These are phyloP conservation scores for Hybognathus amarus DNA, from an alignment of 2,797 vertebrate genomes.

Conservation along the genomic window DNA sequence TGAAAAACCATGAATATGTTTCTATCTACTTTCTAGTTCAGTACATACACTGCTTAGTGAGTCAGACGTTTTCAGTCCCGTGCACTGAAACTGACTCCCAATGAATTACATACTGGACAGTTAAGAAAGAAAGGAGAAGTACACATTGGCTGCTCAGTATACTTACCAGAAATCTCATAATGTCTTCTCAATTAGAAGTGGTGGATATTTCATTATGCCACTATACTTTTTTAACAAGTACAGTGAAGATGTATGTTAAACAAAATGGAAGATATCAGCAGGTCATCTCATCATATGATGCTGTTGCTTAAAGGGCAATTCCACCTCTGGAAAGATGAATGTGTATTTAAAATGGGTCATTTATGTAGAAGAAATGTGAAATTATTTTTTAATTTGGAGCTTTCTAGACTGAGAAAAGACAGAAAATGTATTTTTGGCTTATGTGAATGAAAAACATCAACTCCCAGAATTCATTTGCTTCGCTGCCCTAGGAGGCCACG, in stretches of 20 bases:
- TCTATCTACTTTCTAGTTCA: not conserved
- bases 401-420: no score
- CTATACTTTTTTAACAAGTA: not conserved
- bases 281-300: not conserved
- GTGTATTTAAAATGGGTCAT: no score
- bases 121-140: not conserved
- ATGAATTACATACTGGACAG: not conserved
- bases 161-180: not conserved
- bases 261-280: not conserved
- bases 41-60: not conserved
- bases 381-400: no score
- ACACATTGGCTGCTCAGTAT: not conserved
- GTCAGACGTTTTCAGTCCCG: not conserved
- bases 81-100: not conserved
- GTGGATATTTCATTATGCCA: not conserved
- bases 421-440: no score
- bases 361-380: no score
- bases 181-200: not conserved
- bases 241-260: slow-evolving; percentile 1
- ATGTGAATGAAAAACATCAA: no score
- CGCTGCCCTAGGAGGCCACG: no score
- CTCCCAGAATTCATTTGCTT: no score
- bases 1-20: not conserved
- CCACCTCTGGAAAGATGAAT: no score
- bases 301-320: not conserved